Evolutionary conservation across 2,797 vertebrate genomes (phyloP).

Genomic region (Macrochelys suwanniensis): DNA sequence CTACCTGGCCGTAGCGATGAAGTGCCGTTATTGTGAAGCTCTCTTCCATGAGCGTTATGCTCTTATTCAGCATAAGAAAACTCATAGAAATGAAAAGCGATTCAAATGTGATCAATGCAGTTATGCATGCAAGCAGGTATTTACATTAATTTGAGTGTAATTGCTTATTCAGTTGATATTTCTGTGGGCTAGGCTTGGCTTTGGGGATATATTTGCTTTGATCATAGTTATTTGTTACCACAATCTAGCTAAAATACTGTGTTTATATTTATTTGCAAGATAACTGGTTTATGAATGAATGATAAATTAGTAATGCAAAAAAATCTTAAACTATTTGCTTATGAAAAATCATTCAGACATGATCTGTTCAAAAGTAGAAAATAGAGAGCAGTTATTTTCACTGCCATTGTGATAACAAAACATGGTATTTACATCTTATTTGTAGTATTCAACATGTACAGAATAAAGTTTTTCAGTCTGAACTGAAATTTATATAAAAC

Average conservation of each 20-base stretch:
- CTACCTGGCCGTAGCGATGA: conserved; percentile 33
- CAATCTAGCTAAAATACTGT: not conserved
- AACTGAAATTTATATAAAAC: not conserved
- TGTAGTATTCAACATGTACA: not conserved
- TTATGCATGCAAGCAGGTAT: conserved; percentile 73
- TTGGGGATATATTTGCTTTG: not conserved
- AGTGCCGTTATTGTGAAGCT: conserved; percentile 65
- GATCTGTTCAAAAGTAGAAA: not conserved
- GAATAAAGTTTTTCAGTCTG: not conserved
- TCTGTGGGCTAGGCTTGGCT: not conserved
- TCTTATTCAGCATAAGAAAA: conserved; percentile 77
- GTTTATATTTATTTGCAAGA: not conserved
- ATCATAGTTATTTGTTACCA: not conserved
- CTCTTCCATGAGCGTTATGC: conserved; percentile 71
- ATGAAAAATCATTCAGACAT: not conserved
- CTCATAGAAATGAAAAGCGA: conserved; percentile 64
- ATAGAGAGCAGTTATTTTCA: not conserved
- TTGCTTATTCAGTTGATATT: not conserved
- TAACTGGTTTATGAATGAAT: not conserved
- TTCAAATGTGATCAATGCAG: conserved; percentile 68
- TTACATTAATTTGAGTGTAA: not conserved
- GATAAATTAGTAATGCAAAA: not conserved
- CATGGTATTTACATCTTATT: not conserved
- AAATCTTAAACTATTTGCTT: not conserved
- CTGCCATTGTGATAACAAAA: not conserved